phyloP scores from a whole-genome alignment of 2,113 vertebrate species.

The Platysteira castanea region DNA sequence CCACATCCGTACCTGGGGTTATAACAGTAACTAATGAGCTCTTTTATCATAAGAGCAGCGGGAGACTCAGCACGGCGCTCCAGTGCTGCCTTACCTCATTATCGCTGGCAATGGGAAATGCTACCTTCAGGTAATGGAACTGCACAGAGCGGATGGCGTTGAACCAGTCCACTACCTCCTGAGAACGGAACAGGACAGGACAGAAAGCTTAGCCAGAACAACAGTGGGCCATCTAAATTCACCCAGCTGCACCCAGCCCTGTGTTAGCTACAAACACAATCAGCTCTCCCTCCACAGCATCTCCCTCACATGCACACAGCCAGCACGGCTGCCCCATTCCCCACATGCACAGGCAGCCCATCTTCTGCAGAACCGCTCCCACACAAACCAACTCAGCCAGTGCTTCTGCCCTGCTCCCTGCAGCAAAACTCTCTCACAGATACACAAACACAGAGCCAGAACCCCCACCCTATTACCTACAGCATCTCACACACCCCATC shows the following conservation, averaged over 20 bases:
- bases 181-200: not conserved
- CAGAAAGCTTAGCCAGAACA: not conserved
- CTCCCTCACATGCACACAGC: not conserved
- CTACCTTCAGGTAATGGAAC: constrained; percentile 88
- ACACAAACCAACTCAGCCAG: not conserved
- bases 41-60: not conserved
- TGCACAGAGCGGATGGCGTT: constrained; percentile 86
- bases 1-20: not conserved
- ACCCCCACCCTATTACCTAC: not conserved
- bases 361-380: not conserved
- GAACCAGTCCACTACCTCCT: constrained; percentile 91
- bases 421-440: not conserved
- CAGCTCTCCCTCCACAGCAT: not conserved
- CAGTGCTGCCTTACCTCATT: constrained; percentile 74
- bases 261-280: not conserved
- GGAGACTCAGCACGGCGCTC: not conserved
- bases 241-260: not conserved
- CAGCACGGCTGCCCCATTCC: not conserved
- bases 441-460: not conserved
- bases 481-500: not conserved
- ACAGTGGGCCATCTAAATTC: not conserved
- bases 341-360: not conserved
- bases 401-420: not conserved
- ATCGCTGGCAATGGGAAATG: constrained; percentile 85
- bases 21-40: not conserved